phyloP scores from a whole-genome alignment of 2,113 vertebrate genomes.

The Tenrec ecaudatus region DNA sequence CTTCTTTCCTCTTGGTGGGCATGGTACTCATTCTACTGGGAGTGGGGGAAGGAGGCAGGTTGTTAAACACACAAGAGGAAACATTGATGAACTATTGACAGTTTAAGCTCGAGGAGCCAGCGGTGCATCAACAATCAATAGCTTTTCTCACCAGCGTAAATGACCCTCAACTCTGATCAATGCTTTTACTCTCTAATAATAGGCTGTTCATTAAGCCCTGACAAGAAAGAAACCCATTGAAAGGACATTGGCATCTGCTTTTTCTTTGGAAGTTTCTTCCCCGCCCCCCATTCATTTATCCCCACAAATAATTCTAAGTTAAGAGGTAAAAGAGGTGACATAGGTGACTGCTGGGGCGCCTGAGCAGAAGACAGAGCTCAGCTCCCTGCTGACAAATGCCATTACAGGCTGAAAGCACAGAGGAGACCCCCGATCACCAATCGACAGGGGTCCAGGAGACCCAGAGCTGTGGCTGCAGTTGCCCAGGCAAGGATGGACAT shows the following conservation, averaged over 20 bases:
- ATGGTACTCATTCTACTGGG: not conserved
- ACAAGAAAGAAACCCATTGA: not conserved
- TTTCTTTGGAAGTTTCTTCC: not conserved
- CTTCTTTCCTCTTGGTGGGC: not conserved
- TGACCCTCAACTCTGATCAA: not conserved
- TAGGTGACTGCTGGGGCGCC: too few species aligned
- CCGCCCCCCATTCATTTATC: too few species aligned
- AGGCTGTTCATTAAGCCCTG: not conserved
- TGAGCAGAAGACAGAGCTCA: not conserved
- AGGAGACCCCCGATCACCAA: not conserved
- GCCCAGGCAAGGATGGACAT: not conserved
- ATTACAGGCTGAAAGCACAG: too few species aligned
- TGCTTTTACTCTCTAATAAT: not conserved
- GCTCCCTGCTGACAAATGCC: not conserved
- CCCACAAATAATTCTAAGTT: not conserved
- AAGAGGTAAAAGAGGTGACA: not conserved
- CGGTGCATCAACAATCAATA: not conserved
- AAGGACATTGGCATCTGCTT: slow-evolving; percentile 27
- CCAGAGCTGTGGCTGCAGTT: not conserved
- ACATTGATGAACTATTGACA: not conserved
- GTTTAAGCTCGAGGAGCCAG: not conserved
- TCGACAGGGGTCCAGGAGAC: not conserved
- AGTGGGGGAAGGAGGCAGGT: not conserved
- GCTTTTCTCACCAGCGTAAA: not conserved
- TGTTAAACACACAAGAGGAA: not conserved